Evolutionary conservation across 30 jellyfish, hydroid and myxozoan species (phyloP), one percentile per base, ranked within the genome.

Genomic region (Hydra vulgaris): DNA sequence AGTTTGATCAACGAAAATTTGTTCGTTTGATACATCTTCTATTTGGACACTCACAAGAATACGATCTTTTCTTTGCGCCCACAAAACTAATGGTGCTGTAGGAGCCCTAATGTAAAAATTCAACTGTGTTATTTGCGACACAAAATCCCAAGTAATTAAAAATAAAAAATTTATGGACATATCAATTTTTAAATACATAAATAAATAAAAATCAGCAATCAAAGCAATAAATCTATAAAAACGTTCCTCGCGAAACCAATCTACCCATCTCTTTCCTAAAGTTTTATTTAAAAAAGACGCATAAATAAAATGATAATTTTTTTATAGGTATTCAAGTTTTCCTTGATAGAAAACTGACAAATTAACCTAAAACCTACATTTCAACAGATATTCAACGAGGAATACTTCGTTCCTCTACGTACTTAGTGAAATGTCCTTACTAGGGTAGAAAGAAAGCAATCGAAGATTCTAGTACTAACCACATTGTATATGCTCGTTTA

Each of bases 51-150:
- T 89, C 71, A 89, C 95, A 26, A 89, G 78, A 7, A 82, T 66
- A 23, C 82, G 71, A 81, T 89, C 97, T 25, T 85, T 89, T 78
- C 97, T 74, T 61, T 89, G 97, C 0, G 97, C 97, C 97, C 97
- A 89, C n/a, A 61, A 72, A 15, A 89, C 95, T 40, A 89, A 78
- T 23, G 97, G 97, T 4, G 77, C 83, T 17, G 95, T 27, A 8
- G 0, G 12, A 0, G 81, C 75, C 81, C 81, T 73, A 26, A 73
- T 19, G 15, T 73, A 12, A 73, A 73, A 73, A 73, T 26, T n/a
- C 20, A 71, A n/a, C 19, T n/a, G 19, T 61, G 72, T 61, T 21
- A 61, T 0, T 61, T n/a, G n/a, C n/a, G n/a, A n/a, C n/a, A n/a
- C n/a, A n/a, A n/a, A n/a, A n/a, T n/a, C n/a, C n/a, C n/a, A n/a